A percentile compares a stretch with the other conserved stretches of the same genome.
These are phyloP conservation scores for Polyodon spathula DNA, from an alignment of 2,113 vertebrate species.

Conservation along the genomic window DNA sequence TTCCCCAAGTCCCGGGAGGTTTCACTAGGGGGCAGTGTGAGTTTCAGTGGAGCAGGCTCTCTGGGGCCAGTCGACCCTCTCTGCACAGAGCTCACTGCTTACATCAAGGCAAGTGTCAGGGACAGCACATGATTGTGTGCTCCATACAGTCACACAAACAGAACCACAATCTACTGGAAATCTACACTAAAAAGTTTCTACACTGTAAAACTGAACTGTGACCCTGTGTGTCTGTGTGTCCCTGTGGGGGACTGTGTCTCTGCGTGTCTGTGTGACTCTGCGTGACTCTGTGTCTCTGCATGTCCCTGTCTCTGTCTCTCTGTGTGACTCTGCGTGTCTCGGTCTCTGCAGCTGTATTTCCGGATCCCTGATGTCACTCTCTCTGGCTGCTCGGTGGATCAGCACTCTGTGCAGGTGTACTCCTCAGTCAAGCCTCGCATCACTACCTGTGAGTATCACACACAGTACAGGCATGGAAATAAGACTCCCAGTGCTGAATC, in stretches of 20 bases:
- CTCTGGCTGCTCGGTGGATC: conserved; percentile 82
- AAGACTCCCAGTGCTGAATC: no score
- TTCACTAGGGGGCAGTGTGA: conserved; percentile 65
- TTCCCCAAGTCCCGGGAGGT: conserved; percentile 84
- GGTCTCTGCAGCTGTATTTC: conserved; percentile 69
- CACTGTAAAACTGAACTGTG: no score
- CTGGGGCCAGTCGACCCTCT: conserved; percentile 63
- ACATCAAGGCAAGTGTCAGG: conserved; percentile 71
- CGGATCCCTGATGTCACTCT: conserved; percentile 80
- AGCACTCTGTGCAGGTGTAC: conserved; percentile 84
- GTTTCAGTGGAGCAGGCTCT: conserved; percentile 53
- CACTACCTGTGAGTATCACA: conserved; percentile 61
- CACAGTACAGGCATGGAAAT: no score
- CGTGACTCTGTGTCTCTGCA: neutral
- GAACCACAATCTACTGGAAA: no score
- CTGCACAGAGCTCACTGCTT: conserved; percentile 73
- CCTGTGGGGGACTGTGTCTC: no score
- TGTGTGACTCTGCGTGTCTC: conserved; percentile 10
- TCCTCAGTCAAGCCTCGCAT: conserved; percentile 77
- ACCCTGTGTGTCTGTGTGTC: no score
- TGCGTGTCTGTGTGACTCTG: no score
- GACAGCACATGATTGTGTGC: no score
- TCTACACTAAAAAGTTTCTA: no score
- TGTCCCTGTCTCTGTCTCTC: neutral
- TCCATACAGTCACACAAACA: no score